Conservation (phyloP, 1,140 invertebrate species). For the Drosophila navojoa region DNA sequence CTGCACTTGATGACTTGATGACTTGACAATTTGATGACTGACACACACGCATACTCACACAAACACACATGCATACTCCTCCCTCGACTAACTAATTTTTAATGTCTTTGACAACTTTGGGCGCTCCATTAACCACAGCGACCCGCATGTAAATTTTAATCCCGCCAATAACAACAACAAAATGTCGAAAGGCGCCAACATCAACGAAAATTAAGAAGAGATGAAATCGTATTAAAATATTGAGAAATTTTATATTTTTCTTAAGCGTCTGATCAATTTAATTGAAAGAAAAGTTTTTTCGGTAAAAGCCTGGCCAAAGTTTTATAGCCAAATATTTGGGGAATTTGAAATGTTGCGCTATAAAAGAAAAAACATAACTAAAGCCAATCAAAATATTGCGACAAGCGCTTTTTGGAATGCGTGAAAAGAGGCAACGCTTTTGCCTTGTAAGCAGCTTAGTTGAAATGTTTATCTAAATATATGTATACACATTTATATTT, state of each 20-base stretch:
- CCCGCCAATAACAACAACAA: conserved; percentile 15
- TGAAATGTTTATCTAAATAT: conserved; percentile 12
- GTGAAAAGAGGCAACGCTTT: conserved; percentile 3
- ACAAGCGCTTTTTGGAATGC: conserved; percentile 41
- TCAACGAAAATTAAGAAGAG: conserved; percentile 13
- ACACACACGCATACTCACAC: conserved; percentile 22
- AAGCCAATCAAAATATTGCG: conserved; percentile 75
- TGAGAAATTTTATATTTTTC: conserved; percentile 29
- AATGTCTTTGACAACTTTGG: conserved; percentile 29
- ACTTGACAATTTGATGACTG: conserved; percentile 54
- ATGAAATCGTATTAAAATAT: conserved; percentile 25
- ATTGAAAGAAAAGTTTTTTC: conserved; percentile 64
- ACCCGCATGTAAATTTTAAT: conserved; percentile 17
- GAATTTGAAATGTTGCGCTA: conserved; percentile 44
- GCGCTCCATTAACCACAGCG: conserved; percentile 12
- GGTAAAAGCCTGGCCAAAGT: conserved; percentile 29
- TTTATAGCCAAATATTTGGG: conserved; percentile 71
- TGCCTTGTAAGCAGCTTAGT: conserved; percentile 72
- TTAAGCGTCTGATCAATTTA: conserved; percentile 51
- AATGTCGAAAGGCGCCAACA: conserved; percentile 54
- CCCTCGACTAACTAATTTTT: conserved; percentile 67
- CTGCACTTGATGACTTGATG: conserved; percentile 44
- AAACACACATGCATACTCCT: neutral
- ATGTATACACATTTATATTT: conserved; percentile 1
- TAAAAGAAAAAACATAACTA: conserved; percentile 25